Percentiles rank a stretch among this genome's conserved stretches.
Evolutionary conservation across 2,888 invertebrate species (phyloP).

Genomic region (Petrolisthes cinctipes): DNA sequence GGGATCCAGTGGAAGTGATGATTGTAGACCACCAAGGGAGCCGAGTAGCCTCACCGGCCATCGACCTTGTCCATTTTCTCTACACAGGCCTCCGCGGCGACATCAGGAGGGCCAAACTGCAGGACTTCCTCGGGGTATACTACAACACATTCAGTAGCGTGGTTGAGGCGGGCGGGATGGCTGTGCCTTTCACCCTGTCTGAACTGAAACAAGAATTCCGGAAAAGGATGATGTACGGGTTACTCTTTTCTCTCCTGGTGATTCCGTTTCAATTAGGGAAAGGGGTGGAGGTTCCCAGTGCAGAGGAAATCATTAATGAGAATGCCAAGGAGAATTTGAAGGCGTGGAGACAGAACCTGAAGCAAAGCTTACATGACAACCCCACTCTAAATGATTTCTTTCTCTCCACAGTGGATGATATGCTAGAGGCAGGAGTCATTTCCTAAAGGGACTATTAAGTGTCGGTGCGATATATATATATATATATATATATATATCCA

Average conservation of each 20-base stretch:
- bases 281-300: neutral
- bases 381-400: too few relatives aligned
- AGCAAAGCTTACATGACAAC: too few relatives aligned
- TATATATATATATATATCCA: too few relatives aligned
- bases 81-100: neutral
- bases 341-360: too few relatives aligned
- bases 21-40: conserved; percentile 3
- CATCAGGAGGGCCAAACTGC: neutral
- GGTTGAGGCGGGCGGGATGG: neutral
- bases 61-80: neutral
- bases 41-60: neutral
- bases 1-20: conserved; percentile 12
- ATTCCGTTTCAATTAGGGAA: neutral
- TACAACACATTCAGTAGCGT: conserved; percentile 5
- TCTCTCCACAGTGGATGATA: too few relatives aligned
- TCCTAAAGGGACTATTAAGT: too few relatives aligned
- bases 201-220: conserved; percentile 9
- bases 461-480: too few relatives aligned
- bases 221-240: neutral
- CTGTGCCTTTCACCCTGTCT: neutral
- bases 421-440: too few relatives aligned
- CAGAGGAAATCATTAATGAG: neutral
- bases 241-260: neutral
- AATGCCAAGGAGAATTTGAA: too few relatives aligned
- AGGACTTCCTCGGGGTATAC: neutral